phyloP scores from a whole-genome alignment of 2,113 vertebrate species.

The Daphoenositta chrysoptera region DNA sequence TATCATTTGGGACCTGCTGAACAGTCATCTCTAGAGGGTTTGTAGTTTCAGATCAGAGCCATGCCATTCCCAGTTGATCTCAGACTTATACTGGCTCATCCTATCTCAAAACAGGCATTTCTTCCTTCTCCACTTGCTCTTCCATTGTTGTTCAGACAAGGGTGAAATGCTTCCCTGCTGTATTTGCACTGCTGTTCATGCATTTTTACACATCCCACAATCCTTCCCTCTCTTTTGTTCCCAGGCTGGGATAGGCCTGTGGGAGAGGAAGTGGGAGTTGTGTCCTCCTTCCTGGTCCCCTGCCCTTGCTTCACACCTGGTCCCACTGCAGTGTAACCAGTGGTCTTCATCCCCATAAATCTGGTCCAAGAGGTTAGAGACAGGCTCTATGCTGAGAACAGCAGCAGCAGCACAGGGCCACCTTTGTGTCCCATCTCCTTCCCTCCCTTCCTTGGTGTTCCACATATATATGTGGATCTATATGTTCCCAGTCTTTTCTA shows the following conservation, averaged over 20 bases:
- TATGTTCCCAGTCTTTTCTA: background rate
- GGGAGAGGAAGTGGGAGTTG: background rate
- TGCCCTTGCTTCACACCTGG: background rate
- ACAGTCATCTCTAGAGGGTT: background rate
- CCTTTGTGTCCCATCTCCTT: background rate
- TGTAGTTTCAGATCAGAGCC: background rate
- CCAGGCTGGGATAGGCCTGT: background rate
- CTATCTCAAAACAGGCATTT: background rate
- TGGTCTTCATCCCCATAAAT: background rate
- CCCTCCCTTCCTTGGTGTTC: background rate
- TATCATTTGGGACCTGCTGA: background rate
- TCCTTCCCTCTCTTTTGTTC: background rate
- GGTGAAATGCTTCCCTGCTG: background rate
- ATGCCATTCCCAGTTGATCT: background rate
- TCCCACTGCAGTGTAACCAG: background rate
- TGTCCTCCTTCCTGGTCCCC: background rate
- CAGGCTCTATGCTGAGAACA: background rate
- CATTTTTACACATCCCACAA: background rate
- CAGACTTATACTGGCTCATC: background rate
- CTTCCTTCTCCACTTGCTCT: background rate
- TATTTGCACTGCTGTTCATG: background rate
- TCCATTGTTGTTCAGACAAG: background rate
- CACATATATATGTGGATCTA: background rate
- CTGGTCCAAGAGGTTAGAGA: fast-evolving
- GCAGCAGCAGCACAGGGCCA: background rate